A percentile compares a stretch with the other conserved stretches of the same genome.
Evolutionary conservation across 2,113 vertebrate species (phyloP).

Genomic region (Thymallus thymallus): DNA sequence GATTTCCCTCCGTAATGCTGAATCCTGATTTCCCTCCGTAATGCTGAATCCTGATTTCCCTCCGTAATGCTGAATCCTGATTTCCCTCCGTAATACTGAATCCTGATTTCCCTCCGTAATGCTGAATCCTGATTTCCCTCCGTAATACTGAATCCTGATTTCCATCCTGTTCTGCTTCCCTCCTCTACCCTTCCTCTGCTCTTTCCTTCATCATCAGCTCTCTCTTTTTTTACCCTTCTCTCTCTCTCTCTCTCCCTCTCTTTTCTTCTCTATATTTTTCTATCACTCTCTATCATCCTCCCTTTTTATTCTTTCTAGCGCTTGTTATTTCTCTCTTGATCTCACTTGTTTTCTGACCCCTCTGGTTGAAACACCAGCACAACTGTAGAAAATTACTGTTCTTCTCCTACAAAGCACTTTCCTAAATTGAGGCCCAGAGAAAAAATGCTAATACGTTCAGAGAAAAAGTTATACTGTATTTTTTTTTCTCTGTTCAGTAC

Average conservation of each 20-base stretch:
- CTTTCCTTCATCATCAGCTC: neutral
- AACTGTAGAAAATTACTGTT: neutral
- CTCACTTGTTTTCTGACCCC: neutral
- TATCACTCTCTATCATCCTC: conserved; percentile 14
- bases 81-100: too few species aligned
- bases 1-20: too few species aligned
- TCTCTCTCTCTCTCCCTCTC: conserved; percentile 22
- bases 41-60: too few species aligned
- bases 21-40: too few species aligned
- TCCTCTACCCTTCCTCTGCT: neutral
- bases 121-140: too few species aligned
- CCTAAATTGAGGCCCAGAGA: neutral
- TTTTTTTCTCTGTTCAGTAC: conserved; percentile 58
- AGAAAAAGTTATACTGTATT: conserved; percentile 32
- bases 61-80: too few species aligned
- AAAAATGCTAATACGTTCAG: neutral
- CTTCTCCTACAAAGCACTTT: neutral
- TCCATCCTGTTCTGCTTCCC: neutral
- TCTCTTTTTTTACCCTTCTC: neutral
- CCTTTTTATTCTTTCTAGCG: conserved; percentile 2
- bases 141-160: too few species aligned
- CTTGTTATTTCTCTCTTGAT: conserved; percentile 21
- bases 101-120: too few species aligned
- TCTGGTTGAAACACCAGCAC: neutral
- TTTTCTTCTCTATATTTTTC: conserved; percentile 10